Conservation (phyloP, 2,797 vertebrate genomes). For the Anas capensis region DNA sequence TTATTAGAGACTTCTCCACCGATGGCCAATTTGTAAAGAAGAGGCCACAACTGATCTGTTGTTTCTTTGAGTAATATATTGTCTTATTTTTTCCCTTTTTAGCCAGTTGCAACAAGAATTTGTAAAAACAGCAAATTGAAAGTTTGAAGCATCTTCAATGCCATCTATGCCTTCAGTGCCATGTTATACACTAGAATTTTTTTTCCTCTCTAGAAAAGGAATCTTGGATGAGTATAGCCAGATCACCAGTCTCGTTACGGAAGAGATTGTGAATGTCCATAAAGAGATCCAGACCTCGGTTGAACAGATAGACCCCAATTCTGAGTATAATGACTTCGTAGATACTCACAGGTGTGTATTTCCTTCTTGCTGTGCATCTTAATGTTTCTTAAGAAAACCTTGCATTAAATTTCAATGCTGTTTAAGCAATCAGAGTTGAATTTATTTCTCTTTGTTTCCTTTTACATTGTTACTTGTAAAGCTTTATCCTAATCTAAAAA, state of each 20-base stretch:
- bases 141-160: not conserved
- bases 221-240: constrained; percentile 96
- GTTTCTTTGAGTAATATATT: not conserved
- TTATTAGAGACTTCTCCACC: not conserved
- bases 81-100: not conserved
- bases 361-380: not conserved
- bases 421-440: not conserved
- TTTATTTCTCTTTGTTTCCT: not conserved
- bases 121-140: not conserved
- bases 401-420: not conserved
- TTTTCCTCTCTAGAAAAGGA: constrained; percentile 84
- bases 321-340: constrained; percentile 94
- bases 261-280: constrained; percentile 93
- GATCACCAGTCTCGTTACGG: constrained; percentile 93
- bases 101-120: not conserved
- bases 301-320: constrained; percentile 91
- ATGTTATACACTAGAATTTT: constrained; percentile 4
- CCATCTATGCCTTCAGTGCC: not conserved
- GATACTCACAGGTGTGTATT: constrained; percentile 88
- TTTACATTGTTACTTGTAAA: not conserved
- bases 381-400: not conserved
- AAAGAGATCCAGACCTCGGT: constrained; percentile 92
- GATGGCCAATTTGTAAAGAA: not conserved
- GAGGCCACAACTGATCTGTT: not conserved
- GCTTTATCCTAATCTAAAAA: not conserved